Evolutionary conservation across 2,797 vertebrate species (phyloP), one percentile per base, ranked within the genome.

Genomic region (Sarcoramphus papa): DNA sequence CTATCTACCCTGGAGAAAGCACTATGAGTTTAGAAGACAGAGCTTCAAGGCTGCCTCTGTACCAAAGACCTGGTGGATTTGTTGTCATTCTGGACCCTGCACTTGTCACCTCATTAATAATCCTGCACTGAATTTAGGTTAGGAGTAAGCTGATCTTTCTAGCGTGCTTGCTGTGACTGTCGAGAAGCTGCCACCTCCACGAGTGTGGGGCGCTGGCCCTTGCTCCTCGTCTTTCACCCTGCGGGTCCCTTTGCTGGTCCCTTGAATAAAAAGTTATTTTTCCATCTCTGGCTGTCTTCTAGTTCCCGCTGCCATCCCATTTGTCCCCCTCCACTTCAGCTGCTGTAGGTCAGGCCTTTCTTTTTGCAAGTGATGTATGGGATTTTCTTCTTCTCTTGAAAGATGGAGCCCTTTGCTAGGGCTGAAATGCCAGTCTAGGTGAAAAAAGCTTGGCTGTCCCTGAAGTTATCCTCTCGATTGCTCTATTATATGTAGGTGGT

Each of bases 41-140:
- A 69, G 63, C 30, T 74, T 53, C 27, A n/a, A 24, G 25, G 15
- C 3, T 72, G 72, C 47, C 40, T 74, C 47, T 69, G 18, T n/a
- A 56, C 56, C 48, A 63, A 70, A 79, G 60, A 4, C 53, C 56
- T 8, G 5, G 10, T 12, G 33, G 41, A 6, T 89, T 77, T 93
- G 75, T 90, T 79, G 81, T 87, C 64, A 50, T 77, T 62, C 75
- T 85, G 81, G 20, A 25, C 37, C 17, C 85, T 70, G 76, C 81
- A 85, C 67, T 92, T 96, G 91, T 84, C 77, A 80, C 60, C 37
- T 88, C 83, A 86, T 92, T 76, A 80, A 94, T 87, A 85, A 86
- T 17, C 25, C n/a, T 82, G 54, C 75, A 25, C 92, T 89, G 87
- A 43, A 74, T 92, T 92, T 94, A 92, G 75, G 73, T 88, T 56